Evolutionary conservation across 2,888 invertebrate genomes (phyloP).

Genomic region (Pachycephus smyrnensis): DNA sequence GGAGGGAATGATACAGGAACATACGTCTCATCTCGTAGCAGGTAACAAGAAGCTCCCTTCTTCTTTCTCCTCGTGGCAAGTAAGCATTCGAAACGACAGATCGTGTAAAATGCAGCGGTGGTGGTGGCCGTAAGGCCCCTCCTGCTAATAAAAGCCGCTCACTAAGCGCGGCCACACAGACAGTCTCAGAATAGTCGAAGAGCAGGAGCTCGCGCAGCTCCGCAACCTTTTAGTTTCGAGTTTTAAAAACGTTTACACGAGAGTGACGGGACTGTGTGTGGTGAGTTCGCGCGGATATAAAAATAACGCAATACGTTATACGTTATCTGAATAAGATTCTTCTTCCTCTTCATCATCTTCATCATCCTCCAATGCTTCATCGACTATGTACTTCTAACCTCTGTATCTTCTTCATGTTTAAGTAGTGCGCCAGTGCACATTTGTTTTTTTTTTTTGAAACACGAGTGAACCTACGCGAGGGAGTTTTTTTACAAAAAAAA

Average conservation of each 20-base stretch:
- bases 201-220: constrained; percentile 59
- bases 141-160: constrained; percentile 67
- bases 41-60: constrained; percentile 17
- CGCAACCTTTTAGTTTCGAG: constrained; percentile 45
- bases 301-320: not conserved
- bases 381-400: not conserved
- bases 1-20: not conserved
- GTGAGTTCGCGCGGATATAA: constrained; percentile 43
- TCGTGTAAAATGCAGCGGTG: constrained; percentile 50
- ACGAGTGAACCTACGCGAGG: not conserved
- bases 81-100: constrained; percentile 41
- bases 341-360: not conserved
- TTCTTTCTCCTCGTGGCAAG: constrained; percentile 2
- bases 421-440: not conserved
- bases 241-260: constrained; percentile 27
- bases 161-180: constrained; percentile 64
- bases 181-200: constrained; percentile 64
- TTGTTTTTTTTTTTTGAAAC: not conserved
- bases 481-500: too few species aligned
- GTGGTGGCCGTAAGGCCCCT: constrained; percentile 55
- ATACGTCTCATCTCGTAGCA: not conserved
- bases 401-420: not conserved
- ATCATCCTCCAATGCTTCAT: not conserved
- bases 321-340: not conserved
- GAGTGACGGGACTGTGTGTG: constrained; percentile 41